Evolutionary conservation across 1,140 invertebrate species (phyloP).

Genomic region (Maconellicoccus hirsutus): DNA sequence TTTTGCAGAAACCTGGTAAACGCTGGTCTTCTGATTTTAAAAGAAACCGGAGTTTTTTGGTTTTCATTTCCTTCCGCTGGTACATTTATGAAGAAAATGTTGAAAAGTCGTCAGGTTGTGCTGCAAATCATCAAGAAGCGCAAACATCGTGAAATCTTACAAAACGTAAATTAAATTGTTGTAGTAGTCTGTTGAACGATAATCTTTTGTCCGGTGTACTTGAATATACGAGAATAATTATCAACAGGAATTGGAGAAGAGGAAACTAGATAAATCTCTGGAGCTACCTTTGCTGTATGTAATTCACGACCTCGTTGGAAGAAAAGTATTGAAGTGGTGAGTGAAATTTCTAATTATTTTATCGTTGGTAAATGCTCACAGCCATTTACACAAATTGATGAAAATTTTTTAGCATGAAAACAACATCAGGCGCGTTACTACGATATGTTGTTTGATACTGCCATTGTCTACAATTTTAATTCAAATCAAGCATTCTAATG

Average conservation of each 20-base stretch:
- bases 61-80: conserved; percentile 26
- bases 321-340: neutral
- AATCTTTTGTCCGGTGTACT: neutral
- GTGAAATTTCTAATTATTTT: too few species aligned
- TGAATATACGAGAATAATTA: neutral
- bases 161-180: conserved; percentile 19
- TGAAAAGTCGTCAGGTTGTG: conserved; percentile 22
- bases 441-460: neutral
- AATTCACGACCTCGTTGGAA: neutral
- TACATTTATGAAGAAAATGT: conserved; percentile 21
- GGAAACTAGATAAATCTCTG: neutral
- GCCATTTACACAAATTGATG: too few species aligned
- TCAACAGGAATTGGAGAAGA: neutral
- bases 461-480: neutral
- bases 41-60: conserved; percentile 23
- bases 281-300: neutral
- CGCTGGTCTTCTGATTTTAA: conserved; percentile 24
- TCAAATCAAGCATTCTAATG: too few species aligned
- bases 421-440: conserved; percentile 9
- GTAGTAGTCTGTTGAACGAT: too few species aligned
- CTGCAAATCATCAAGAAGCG: conserved; percentile 23
- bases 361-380: too few species aligned
- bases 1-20: conserved; percentile 23
- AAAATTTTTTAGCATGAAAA: conserved; percentile 12
- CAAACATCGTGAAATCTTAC: conserved; percentile 26